Evolutionary conservation across 1,140 invertebrate species (phyloP).

Genomic region (Pseudomyrmex pallidus): DNA sequence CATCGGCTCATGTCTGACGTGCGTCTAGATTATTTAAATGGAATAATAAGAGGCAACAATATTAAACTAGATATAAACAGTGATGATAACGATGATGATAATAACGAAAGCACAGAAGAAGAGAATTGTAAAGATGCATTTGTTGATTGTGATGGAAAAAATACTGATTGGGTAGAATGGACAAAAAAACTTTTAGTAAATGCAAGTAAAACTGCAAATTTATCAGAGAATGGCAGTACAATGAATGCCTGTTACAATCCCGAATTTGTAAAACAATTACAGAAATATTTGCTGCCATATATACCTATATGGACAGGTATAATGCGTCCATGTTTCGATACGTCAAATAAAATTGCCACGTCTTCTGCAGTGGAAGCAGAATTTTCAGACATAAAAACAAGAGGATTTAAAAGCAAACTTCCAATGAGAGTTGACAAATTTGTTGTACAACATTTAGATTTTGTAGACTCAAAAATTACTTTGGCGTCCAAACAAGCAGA

Average conservation of each 20-base stretch:
- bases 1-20: not conserved
- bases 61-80: not conserved
- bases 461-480: not conserved
- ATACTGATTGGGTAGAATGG: not conserved
- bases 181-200: not conserved
- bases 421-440: conserved; percentile 1
- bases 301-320: not conserved
- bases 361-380: not conserved
- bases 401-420: not conserved
- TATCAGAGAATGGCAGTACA: not conserved
- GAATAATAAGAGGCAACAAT: not conserved
- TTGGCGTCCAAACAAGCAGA: not conserved
- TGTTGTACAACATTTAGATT: not conserved
- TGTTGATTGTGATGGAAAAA: not conserved
- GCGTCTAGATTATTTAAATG: not conserved
- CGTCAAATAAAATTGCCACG: not conserved
- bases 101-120: not conserved
- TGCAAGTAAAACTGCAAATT: not conserved
- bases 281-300: not conserved
- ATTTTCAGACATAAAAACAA: not conserved
- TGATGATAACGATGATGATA: not conserved
- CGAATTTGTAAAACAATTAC: not conserved
- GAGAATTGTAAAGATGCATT: not conserved
- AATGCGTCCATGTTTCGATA: not conserved
- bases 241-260: not conserved